These are phyloP conservation scores for Chlorodrepanis virens DNA, from an alignment of 2,113 vertebrate genomes.

Conservation along the genomic window DNA sequence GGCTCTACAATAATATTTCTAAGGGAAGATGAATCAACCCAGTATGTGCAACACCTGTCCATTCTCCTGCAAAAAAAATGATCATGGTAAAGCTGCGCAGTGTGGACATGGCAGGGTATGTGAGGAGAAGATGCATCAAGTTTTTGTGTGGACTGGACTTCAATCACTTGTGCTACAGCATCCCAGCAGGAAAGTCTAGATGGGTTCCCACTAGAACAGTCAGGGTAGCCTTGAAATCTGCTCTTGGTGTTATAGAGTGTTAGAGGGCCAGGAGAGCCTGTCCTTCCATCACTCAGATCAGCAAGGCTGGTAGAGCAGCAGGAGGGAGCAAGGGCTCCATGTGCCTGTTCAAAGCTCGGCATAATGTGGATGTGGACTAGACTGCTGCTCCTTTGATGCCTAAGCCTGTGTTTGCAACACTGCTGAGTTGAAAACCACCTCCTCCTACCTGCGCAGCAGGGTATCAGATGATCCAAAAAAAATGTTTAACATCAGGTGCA, in stretches of 20 bases:
- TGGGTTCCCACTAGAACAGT: background rate
- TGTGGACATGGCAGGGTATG: background rate
- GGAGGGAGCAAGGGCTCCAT: background rate
- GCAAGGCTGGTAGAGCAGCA: background rate
- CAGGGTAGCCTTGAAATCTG: background rate
- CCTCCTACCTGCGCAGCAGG: background rate
- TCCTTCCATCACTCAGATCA: background rate
- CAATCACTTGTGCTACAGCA: background rate
- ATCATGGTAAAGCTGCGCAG: background rate
- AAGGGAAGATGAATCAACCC: background rate
- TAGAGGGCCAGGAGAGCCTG: background rate
- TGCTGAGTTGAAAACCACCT: background rate
- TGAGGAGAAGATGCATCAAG: background rate
- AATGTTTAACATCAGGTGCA: background rate
- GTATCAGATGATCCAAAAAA: background rate
- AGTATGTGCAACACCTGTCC: background rate
- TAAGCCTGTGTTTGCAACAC: background rate
- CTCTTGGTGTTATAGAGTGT: background rate
- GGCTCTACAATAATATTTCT: background rate
- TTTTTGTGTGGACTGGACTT: background rate
- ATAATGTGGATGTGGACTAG: background rate
- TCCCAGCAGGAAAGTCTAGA: background rate
- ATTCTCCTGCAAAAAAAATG: background rate
- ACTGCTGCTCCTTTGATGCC: background rate
- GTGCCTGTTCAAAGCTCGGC: background rate